These are phyloP conservation scores for Crioceris asparagi DNA, from an alignment of 2,888 invertebrate genomes.

Conservation along the genomic window DNA sequence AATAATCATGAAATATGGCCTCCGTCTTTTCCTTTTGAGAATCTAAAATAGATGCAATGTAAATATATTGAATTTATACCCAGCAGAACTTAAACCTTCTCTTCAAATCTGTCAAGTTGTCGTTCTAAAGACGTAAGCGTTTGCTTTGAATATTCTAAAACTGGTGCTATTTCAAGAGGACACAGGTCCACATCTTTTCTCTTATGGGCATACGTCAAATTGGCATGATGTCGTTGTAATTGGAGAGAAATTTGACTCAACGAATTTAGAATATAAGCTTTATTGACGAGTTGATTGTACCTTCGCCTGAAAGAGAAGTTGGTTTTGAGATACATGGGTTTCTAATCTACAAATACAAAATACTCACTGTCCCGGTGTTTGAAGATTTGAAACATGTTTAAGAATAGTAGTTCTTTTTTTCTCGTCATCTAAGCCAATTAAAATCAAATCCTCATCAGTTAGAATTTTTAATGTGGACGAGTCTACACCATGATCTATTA, in stretches of 20 bases:
- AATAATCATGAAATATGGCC: too few relatives aligned
- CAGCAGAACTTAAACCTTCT: conserved; percentile 10
- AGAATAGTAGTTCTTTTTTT: conserved; percentile 17
- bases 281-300: conserved; percentile 12
- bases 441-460: conserved; percentile 23
- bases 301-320: conserved; percentile 16
- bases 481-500: conserved; percentile 23
- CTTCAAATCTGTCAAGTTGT: conserved; percentile 13
- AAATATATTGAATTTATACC: too few relatives aligned
- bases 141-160: conserved; percentile 11
- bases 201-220: conserved; percentile 17
- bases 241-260: conserved; percentile 19
- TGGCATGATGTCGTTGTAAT: conserved; percentile 19
- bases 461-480: conserved; percentile 24
- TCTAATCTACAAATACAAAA: too few relatives aligned
- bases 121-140: conserved; percentile 14
- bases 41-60: too few relatives aligned
- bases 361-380: conserved; percentile 29
- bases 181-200: conserved; percentile 17
- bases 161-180: conserved; percentile 16
- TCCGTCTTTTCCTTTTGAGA: too few relatives aligned
- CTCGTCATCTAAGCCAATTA: conserved; percentile 22
- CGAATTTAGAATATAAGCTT: conserved; percentile 13
- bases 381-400: conserved; percentile 19
- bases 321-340: too few relatives aligned